Base-by-base conservation (phyloP, 2,113 vertebrate species). In the Callionymus lyra region DNA sequence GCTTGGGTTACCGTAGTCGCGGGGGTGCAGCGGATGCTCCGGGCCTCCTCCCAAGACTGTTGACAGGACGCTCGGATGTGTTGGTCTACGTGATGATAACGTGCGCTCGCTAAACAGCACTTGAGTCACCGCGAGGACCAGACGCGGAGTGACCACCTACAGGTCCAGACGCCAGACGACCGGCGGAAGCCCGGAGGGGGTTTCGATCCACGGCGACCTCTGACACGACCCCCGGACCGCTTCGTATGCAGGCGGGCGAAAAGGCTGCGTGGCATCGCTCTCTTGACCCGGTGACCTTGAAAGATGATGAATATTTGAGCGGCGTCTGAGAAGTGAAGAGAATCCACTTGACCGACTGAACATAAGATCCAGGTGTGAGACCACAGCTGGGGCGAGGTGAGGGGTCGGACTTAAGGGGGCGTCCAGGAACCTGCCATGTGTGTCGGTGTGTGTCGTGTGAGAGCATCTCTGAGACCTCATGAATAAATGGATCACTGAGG, bases 11-110 rank as follows among this genome's bases (percentile, higher is more conserved):
- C 72, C 40, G 52, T 41, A 59, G 68, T 70, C 72, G 74, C 69
- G 75, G 76, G 76, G 74, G 66, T 63, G 62, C 72, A 73, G 66
- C 70, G 70, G 79, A 80, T 76, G 70, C 68, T 51, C 52, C 59
- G 21, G 21, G 52, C 59, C 56, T 34, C 6, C 8, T 21, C 40
- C 55, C 34, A 50, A 67, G 61, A 53, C 74, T 63, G 74, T 69
- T 80, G 70, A 78, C 66, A 77, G 46, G 40, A 34, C 60, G 65
- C 50, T 61, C 63, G 74, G 74, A 78, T 76, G 75, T 55, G 65
- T 63, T 47, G 58, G 61, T 53, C 51, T 55, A 60, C 44, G 56
- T 55, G 70, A 71, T 75, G 70, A 74, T 73, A 67, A 78, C 70
- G 58, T 66, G 63, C 55, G 67, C 68, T 63, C 68, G 74, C 64